phyloP scores from a whole-genome alignment of 2,113 vertebrate species.

The Oreamnos americanus region DNA sequence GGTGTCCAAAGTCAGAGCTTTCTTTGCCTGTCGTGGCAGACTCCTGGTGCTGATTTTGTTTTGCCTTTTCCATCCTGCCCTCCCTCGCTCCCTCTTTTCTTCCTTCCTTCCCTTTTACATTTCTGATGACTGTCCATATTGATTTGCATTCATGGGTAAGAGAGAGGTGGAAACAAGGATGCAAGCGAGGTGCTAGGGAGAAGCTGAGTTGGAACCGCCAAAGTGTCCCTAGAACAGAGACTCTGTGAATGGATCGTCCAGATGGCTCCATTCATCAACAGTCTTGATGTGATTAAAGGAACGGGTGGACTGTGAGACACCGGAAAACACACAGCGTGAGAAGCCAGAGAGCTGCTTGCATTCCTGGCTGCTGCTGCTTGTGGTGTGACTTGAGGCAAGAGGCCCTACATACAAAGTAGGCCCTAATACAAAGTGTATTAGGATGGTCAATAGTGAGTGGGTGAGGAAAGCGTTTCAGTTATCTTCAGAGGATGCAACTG shows the following conservation, averaged over 20 bases:
- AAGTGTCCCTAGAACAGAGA: neutral
- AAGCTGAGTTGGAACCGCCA: neutral
- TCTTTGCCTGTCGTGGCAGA: neutral
- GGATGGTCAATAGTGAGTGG: neutral
- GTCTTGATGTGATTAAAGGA: neutral
- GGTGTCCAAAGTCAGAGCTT: neutral
- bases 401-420: neutral
- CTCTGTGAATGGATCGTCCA: neutral
- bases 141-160: neutral
- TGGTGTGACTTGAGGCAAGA: neutral
- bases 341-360: neutral
- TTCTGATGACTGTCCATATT: neutral
- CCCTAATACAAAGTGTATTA: neutral
- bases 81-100: neutral
- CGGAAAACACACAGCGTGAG: neutral
- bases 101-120: neutral
- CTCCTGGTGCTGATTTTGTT: neutral
- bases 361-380: neutral
- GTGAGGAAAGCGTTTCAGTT: neutral
- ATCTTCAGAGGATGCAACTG: neutral
- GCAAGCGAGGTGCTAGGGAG: neutral
- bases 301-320: neutral
- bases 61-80: neutral
- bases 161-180: neutral
- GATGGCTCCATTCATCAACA: neutral